Evolutionary conservation across 2,797 vertebrate species (phyloP).

Genomic region (Bucorvus abyssinicus): DNA sequence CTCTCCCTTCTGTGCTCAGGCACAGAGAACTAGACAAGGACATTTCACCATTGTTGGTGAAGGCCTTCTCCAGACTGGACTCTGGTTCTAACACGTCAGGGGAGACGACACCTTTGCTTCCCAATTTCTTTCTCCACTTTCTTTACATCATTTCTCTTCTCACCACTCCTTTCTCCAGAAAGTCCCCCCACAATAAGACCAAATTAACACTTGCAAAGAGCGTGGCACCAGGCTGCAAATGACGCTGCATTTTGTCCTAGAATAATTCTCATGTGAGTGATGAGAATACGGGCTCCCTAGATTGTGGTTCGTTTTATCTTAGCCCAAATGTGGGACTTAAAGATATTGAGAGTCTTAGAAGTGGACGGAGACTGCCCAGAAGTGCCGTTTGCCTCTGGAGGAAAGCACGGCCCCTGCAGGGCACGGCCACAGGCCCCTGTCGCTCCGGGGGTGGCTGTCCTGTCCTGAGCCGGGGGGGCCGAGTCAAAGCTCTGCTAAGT

Average conservation of each 20-base stretch:
- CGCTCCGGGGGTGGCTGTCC: neutral
- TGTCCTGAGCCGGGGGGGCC: accelerated
- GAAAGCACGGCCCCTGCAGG: neutral
- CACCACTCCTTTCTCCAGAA: neutral
- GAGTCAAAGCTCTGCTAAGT: neutral
- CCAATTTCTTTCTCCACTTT: neutral
- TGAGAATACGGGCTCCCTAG: neutral
- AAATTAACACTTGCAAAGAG: neutral
- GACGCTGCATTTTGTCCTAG: neutral
- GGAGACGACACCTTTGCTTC: neutral
- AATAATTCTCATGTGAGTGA: slow-evolving; percentile 4
- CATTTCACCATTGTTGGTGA: neutral
- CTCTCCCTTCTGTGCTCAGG: neutral
- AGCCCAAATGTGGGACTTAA: neutral
- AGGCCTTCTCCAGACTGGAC: neutral
- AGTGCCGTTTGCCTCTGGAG: neutral
- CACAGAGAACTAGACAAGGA: neutral
- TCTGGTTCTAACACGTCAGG: neutral
- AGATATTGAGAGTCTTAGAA: neutral
- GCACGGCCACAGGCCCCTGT: neutral
- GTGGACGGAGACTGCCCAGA: neutral
- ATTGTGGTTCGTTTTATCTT: neutral
- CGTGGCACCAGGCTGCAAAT: neutral
- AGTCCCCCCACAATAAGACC: neutral
- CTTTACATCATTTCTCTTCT: neutral